Base-by-base conservation (phyloP, 2,797 vertebrate genomes). In the Parauchenoglanis ngamensis region DNA sequence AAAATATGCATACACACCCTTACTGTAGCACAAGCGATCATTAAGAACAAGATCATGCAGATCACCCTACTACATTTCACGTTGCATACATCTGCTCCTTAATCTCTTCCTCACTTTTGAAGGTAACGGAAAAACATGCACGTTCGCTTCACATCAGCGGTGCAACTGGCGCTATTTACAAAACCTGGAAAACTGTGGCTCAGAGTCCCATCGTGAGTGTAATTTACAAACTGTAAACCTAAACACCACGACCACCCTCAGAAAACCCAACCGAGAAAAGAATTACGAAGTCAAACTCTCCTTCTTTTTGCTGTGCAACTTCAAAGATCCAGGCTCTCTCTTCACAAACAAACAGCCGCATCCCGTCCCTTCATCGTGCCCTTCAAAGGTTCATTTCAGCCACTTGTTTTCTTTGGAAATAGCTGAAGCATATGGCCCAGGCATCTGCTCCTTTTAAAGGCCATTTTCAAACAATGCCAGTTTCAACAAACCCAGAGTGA, bases 361-460 rank as follows among this genome's bases (percentile, higher is more conserved):
- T 73, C 56, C 67, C 10, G 2, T 35, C 72, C 75, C 61, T 28
- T 76, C 87, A 68, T 80, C 77, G 59, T 44, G 23, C 21, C 86
- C 49, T 56, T 68, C 81, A 77, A 65, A 84, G 31, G 35, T 70
- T 87, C 49, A 79, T 78, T 87, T 54, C 46, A 78, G 75, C 52
- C 84, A 61, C 81, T 88, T 31, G 75, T 59, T 84, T 72, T 84
- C 67, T 73, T 78, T 84, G 85, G 57, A 84, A 59, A 67, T 63
- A 61, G 76, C 78, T 76, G 57, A 61, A 81, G 23, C 88, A 90
- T 68, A 83, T 70, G 63, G 83, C 40, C 61, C 79, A 46, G 68
- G 31, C 89, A 91, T 92, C 88, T 91, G 90, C 84, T 88, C 52
- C 72, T 85, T 83, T 89, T 83, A 84, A 68, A 57, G 7, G 25